Conservation (phyloP, 2,797 vertebrate species). For the Phoeniculus purpureus region DNA sequence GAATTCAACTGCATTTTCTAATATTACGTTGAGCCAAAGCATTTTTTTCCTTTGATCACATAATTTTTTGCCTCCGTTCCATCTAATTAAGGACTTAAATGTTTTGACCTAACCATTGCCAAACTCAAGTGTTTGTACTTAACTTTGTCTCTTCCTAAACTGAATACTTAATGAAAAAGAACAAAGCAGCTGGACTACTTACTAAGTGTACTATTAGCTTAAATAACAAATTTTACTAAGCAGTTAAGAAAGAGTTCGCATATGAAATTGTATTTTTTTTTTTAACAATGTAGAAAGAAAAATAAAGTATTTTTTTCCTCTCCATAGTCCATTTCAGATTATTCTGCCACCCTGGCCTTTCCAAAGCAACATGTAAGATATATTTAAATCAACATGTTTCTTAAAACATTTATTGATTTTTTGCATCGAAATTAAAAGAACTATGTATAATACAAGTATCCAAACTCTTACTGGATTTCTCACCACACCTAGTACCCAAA, state of each 20-base stretch:
- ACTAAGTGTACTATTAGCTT: slow-evolving; percentile 56
- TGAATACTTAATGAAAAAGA: slow-evolving; percentile 62
- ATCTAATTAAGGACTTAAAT: slow-evolving; percentile 76
- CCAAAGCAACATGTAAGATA: neutral
- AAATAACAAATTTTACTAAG: slow-evolving; percentile 39
- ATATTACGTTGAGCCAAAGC: slow-evolving; percentile 58
- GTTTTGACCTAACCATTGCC: slow-evolving; percentile 75
- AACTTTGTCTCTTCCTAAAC: slow-evolving; percentile 73
- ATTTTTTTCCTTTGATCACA: slow-evolving; percentile 24
- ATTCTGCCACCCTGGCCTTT: neutral
- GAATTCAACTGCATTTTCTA: slow-evolving; percentile 75
- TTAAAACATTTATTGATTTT: neutral
- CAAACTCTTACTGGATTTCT: neutral
- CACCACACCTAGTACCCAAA: neutral
- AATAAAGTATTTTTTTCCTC: neutral
- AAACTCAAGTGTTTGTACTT: slow-evolving; percentile 73
- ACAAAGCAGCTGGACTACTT: slow-evolving; percentile 44
- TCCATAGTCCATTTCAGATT: neutral
- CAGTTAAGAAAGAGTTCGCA: slow-evolving; percentile 10
- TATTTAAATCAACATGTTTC: neutral
- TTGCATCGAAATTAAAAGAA: neutral
- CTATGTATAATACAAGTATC: neutral
- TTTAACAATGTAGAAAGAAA: neutral
- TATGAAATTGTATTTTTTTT: slow-evolving; percentile 1
- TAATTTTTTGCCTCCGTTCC: slow-evolving; percentile 45